Evolutionary conservation across 2,888 invertebrate genomes (phyloP).

Genomic region (Drosophila mimetica): DNA sequence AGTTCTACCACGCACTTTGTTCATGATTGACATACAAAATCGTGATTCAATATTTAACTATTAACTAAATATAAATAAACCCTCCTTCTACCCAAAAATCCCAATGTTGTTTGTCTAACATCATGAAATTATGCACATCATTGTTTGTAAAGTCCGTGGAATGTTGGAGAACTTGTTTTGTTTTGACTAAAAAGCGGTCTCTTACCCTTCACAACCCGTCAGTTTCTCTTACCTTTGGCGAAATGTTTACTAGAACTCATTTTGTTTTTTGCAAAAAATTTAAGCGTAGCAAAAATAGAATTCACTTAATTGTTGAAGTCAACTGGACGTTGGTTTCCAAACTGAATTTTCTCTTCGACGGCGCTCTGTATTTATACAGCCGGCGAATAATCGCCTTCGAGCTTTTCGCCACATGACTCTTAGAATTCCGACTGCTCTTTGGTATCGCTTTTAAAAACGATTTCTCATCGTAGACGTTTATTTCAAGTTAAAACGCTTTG

Average conservation of each 20-base stretch:
- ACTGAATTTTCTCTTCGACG: slow-evolving; percentile 22
- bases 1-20: background rate
- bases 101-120: no score
- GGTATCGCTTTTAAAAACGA: slow-evolving; percentile 44
- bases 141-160: background rate
- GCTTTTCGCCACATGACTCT: slow-evolving; percentile 26
- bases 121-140: background rate
- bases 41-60: background rate
- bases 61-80: background rate
- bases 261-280: slow-evolving; percentile 15
- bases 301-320: slow-evolving; percentile 13
- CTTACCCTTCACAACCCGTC: background rate
- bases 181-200: background rate
- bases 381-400: slow-evolving; percentile 2
- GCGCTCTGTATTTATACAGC: slow-evolving; percentile 29
- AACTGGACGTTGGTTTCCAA: slow-evolving; percentile 8
- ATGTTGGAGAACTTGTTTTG: slow-evolving; percentile 16
- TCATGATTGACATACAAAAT: background rate
- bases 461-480: slow-evolving; percentile 52
- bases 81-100: background rate
- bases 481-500: slow-evolving; percentile 63
- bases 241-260: slow-evolving; percentile 66
- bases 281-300: background rate
- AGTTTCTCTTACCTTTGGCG: slow-evolving; percentile 55
- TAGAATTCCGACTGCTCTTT: background rate